These are phyloP conservation scores for Autographa pulchrina DNA, from an alignment of 2,888 invertebrate genomes.

Conservation along the genomic window DNA sequence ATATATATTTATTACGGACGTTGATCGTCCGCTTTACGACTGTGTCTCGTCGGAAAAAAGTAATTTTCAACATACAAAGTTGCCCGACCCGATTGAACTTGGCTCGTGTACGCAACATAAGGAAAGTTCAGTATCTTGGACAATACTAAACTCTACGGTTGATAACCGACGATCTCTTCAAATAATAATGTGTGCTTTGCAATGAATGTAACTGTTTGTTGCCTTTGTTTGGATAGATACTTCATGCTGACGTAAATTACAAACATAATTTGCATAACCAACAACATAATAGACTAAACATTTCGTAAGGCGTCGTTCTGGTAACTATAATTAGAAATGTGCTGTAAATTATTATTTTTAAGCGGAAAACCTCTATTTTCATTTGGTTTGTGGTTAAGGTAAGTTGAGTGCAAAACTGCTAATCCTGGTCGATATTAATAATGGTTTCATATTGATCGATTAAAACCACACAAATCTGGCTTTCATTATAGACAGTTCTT, in stretches of 20 bases:
- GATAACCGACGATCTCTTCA: conserved; percentile 43
- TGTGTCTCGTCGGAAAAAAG: conserved; percentile 55
- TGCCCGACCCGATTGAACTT: conserved; percentile 14
- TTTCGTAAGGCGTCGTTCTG: conserved; percentile 27
- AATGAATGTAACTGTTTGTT: conserved; percentile 34
- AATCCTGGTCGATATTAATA: neutral
- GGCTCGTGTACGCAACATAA: conserved; percentile 15
- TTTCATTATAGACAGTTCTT: conserved; percentile 31
- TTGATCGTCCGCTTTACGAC: conserved; percentile 62
- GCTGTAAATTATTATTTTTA: neutral
- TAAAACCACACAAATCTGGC: conserved; percentile 13
- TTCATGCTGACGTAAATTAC: conserved; percentile 47
- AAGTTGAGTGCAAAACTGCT: conserved; percentile 1
- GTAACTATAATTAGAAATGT: conserved; percentile 14
- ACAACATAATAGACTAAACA: conserved; percentile 28
- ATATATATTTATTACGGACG: conserved; percentile 65
- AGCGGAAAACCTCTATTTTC: neutral
- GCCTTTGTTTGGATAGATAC: conserved; percentile 46
- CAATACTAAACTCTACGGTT: conserved; percentile 28
- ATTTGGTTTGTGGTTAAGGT: neutral
- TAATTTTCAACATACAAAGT: conserved; percentile 41
- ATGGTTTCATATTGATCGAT: neutral
- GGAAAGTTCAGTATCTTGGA: conserved; percentile 38
- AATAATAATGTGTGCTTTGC: conserved; percentile 49
- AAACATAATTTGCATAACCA: conserved; percentile 51